Conservation (phyloP, 1,140 invertebrate species). For the Camponotus floridanus region DNA sequence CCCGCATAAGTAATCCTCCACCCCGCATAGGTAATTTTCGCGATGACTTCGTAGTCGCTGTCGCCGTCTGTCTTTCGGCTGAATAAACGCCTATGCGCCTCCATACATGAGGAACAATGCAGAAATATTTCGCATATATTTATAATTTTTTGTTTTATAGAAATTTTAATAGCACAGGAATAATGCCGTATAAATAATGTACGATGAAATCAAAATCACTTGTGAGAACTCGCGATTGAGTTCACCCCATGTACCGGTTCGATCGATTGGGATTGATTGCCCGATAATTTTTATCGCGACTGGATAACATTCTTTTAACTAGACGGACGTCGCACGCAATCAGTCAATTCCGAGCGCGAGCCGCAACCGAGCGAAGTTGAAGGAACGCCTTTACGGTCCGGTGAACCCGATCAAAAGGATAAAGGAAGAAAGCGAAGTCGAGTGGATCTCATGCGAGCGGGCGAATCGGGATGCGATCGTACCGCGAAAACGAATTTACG, state of each 20-base stretch:
- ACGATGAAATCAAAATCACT: background rate
- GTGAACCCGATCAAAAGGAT: constrained; percentile 68
- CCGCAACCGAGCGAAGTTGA: constrained; percentile 59
- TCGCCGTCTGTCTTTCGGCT: constrained; percentile 69
- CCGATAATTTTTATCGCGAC: constrained; percentile 40
- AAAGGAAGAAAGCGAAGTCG: constrained; percentile 68
- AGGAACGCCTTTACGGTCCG: constrained; percentile 43
- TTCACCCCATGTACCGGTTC: background rate
- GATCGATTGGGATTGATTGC: background rate
- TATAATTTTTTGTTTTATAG: background rate
- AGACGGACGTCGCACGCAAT: constrained; percentile 56
- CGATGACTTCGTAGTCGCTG: constrained; percentile 71
- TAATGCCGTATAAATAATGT: constrained; percentile 32
- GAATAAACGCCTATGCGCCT: constrained; percentile 73
- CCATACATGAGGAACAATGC: constrained; percentile 23
- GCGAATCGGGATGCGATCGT: constrained; percentile 13
- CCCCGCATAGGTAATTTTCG: constrained; percentile 74
- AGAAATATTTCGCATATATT: constrained; percentile 33
- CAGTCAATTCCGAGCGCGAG: constrained; percentile 49
- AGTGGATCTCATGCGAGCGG: constrained; percentile 19
- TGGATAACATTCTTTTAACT: constrained; percentile 1
- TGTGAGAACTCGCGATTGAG: background rate
- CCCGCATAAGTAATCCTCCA: constrained; percentile 73
- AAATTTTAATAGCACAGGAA: constrained; percentile 45
- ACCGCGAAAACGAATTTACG: constrained; percentile 68